phyloP scores from a whole-genome alignment of 2,888 invertebrate genomes.

The Octodonta nipae region DNA sequence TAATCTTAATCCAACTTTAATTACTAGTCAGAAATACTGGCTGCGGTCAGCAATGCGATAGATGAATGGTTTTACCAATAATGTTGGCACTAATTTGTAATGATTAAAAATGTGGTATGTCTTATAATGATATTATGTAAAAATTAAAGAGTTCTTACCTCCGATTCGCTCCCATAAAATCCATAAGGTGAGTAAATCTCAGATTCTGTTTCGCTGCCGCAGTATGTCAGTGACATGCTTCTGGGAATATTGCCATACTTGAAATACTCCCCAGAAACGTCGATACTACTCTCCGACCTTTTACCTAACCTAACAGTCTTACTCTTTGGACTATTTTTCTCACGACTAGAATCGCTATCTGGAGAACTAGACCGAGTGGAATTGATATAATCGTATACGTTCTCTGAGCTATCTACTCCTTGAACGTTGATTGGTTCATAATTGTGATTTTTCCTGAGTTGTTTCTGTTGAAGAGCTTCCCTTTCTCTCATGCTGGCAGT shows the following conservation, averaged over 20 bases:
- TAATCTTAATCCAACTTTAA: too few species aligned
- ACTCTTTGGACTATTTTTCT: slow-evolving; percentile 32
- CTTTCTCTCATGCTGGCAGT: slow-evolving; percentile 77
- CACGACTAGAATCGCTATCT: slow-evolving; percentile 49
- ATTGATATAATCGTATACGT: slow-evolving; percentile 52
- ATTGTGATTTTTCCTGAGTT: slow-evolving; percentile 22
- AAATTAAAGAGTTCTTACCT: too few species aligned
- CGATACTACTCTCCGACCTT: slow-evolving; percentile 40
- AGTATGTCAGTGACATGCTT: slow-evolving; percentile 62
- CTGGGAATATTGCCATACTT: slow-evolving; percentile 48
- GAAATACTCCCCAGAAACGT: slow-evolving; percentile 42
- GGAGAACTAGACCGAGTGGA: slow-evolving; percentile 54
- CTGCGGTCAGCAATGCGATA: too few species aligned
- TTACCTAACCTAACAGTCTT: slow-evolving; percentile 27
- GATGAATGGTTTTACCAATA: too few species aligned
- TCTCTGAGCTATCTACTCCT: slow-evolving; percentile 34
- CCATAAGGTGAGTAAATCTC: slow-evolving; percentile 74
- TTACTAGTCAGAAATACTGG: too few species aligned
- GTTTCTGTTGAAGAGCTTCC: slow-evolving; percentile 49
- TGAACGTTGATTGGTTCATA: slow-evolving; percentile 28
- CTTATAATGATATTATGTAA: too few species aligned
- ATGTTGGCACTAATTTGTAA: too few species aligned
- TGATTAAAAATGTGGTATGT: too few species aligned
- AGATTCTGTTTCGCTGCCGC: slow-evolving; percentile 71
- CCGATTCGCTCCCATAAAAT: slow-evolving; percentile 52